Evolutionary conservation across 1,140 invertebrate genomes (phyloP).

Genomic region (Orchestia grillus): DNA sequence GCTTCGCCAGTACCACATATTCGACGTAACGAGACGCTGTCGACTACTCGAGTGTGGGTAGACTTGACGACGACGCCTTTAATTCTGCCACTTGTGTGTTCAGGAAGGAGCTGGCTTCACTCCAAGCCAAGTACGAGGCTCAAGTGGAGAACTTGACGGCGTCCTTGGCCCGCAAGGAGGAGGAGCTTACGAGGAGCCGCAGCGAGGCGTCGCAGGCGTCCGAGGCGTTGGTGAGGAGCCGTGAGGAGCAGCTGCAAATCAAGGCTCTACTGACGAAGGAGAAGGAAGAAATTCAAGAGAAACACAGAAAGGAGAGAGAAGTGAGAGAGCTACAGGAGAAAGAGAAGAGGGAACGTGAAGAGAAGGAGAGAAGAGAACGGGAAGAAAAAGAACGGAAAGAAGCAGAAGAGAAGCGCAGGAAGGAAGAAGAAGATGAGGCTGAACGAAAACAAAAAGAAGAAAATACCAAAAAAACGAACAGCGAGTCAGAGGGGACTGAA

Average conservation of each 20-base stretch:
- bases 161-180: background rate
- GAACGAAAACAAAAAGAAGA: slow-evolving; percentile 35
- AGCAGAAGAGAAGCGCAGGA: background rate
- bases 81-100: background rate
- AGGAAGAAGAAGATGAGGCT: slow-evolving; percentile 7
- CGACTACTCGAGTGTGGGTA: too few species aligned
- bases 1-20: too few species aligned
- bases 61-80: too few species aligned
- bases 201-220: background rate
- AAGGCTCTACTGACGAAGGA: background rate
- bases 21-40: too few species aligned
- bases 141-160: slow-evolving; percentile 16
- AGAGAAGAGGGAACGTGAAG: slow-evolving; percentile 13
- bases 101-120: slow-evolving; percentile 47
- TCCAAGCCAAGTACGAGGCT: background rate
- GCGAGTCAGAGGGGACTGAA: background rate
- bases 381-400: slow-evolving; percentile 16
- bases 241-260: background rate
- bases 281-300: background rate
- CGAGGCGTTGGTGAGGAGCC: background rate
- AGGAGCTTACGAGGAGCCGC: background rate
- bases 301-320: slow-evolving; percentile 2
- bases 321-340: background rate
- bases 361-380: background rate
- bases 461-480: background rate